phyloP scores from a whole-genome alignment of 2,888 invertebrate species.

The Asteroscopus sphinx region DNA sequence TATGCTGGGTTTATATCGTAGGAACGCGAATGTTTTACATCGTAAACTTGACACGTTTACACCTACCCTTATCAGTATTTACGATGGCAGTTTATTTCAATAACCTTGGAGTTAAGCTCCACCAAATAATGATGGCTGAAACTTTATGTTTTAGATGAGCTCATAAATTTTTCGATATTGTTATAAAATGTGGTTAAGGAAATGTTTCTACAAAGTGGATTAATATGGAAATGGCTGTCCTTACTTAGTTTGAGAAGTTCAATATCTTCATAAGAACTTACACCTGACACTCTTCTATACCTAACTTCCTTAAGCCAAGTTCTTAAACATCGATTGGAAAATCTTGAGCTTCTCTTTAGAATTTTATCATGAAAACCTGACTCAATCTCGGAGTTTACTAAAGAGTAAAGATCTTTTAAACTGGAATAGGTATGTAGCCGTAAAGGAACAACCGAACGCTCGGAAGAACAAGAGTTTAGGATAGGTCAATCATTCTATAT shows the following conservation, averaged over 20 bases:
- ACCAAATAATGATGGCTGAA: slow-evolving; percentile 56
- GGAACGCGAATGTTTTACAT: slow-evolving; percentile 42
- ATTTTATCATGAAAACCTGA: no score
- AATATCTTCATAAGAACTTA: no score
- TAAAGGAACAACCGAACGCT: no score
- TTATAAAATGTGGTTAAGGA: neutral
- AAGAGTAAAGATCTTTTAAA: no score
- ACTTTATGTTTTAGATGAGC: slow-evolving; percentile 51
- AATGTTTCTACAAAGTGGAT: neutral
- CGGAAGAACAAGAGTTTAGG: no score
- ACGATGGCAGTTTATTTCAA: slow-evolving; percentile 64
- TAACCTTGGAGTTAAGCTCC: slow-evolving; percentile 57
- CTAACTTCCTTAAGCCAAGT: no score
- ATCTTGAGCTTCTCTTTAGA: no score
- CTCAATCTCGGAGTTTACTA: no score
- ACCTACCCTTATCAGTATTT: slow-evolving; percentile 61
- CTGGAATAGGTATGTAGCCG: no score
- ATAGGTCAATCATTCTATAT: no score
- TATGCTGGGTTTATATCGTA: neutral
- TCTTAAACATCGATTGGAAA: no score
- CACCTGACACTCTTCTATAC: no score
- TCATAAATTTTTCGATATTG: slow-evolving; percentile 44
- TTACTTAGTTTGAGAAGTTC: neutral
- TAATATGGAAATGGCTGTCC: neutral
- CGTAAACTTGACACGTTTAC: slow-evolving; percentile 54